These are phyloP conservation scores for Zele albiditarsus DNA, from an alignment of 2,888 invertebrate genomes.

Conservation along the genomic window DNA sequence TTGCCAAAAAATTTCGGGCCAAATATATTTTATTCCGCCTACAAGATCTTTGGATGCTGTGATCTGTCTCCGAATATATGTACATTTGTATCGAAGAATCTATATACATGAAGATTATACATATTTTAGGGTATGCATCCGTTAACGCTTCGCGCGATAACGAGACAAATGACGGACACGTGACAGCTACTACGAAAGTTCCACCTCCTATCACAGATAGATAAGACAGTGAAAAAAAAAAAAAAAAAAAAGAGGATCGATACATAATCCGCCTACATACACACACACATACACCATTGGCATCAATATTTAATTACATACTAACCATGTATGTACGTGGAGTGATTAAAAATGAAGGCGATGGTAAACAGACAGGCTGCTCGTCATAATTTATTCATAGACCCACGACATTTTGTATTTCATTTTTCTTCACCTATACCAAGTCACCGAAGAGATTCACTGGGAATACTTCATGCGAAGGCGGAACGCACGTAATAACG, in stretches of 20 bases:
- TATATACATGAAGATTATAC: constrained; percentile 37
- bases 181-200: constrained; percentile 24
- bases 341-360: not conserved
- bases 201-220: not conserved
- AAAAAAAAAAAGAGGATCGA: not conserved
- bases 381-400: not conserved
- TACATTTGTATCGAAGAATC: too few relatives aligned
- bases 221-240: not conserved
- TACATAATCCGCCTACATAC: not conserved
- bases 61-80: too few relatives aligned
- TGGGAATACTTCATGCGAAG: constrained; percentile 4
- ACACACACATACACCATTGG: not conserved
- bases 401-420: not conserved
- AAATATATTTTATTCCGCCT: too few relatives aligned
- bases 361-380: not conserved
- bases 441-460: not conserved
- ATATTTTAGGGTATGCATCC: constrained; percentile 23
- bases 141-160: constrained; percentile 44
- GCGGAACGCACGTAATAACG: constrained; percentile 53
- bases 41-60: too few relatives aligned
- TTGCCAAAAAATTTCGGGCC: too few relatives aligned
- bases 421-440: not conserved
- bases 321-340: not conserved
- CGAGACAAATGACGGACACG: constrained; percentile 49
- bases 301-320: not conserved